Percentiles rank a stretch among this genome's conserved stretches.
Evolutionary conservation across 2,888 invertebrate genomes (phyloP).

Genomic region (Agrilus mali): DNA sequence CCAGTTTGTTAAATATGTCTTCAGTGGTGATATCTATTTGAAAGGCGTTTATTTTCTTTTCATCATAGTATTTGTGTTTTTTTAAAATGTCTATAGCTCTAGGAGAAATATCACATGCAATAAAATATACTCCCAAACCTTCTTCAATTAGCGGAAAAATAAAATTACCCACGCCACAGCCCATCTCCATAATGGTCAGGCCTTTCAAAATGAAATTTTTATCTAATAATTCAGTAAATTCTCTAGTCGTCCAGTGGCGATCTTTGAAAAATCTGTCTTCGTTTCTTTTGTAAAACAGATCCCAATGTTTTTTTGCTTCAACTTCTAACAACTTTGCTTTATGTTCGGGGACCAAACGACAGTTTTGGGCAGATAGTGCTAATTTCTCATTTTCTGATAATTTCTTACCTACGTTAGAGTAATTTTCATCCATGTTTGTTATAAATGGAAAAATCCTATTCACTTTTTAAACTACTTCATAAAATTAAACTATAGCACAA

Average conservation of each 20-base stretch:
- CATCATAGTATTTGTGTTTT: constrained; percentile 51
- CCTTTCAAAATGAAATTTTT: constrained; percentile 30
- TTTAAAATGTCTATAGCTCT: constrained; percentile 81
- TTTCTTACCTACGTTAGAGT: too few relatives aligned
- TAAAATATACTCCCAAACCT: constrained; percentile 56
- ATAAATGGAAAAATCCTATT: too few relatives aligned
- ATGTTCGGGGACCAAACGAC: constrained; percentile 52
- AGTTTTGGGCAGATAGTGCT: constrained; percentile 42
- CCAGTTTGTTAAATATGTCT: constrained; percentile 45
- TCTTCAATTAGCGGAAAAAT: constrained; percentile 83
- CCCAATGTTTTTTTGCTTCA: constrained; percentile 86
- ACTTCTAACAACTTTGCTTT: constrained; percentile 66
- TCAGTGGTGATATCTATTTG: constrained; percentile 72
- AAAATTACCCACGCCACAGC: constrained; percentile 96
- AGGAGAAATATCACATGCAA: constrained; percentile 88
- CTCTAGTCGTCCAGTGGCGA: constrained; percentile 91
- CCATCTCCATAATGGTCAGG: constrained; percentile 61
- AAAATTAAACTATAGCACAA: too few relatives aligned
- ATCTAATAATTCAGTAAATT: constrained; percentile 71
- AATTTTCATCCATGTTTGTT: too few relatives aligned
- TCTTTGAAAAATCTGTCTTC: constrained; percentile 89
- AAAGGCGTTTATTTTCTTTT: constrained; percentile 59
- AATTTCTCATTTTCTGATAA: too few relatives aligned
- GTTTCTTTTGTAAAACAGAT: constrained; percentile 91
- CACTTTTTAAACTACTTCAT: too few relatives aligned